These are phyloP conservation scores for Phymorhynchus buccinoides DNA, from an alignment of 1,140 invertebrate genomes.

Conservation along the genomic window DNA sequence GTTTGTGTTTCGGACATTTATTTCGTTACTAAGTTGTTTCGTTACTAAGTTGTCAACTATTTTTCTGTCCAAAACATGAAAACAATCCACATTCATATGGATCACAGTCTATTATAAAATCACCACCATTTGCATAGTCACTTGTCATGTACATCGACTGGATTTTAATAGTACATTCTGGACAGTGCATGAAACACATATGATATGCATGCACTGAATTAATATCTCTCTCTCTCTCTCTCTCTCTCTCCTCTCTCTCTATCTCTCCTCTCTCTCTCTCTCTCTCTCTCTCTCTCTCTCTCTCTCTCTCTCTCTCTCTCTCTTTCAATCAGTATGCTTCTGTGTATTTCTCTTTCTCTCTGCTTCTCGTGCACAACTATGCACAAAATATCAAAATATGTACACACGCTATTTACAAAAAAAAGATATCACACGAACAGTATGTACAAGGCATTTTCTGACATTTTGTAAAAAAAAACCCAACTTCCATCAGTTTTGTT, in stretches of 20 bases:
- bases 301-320: neutral
- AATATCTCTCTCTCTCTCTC: constrained; percentile 8
- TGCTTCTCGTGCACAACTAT: neutral
- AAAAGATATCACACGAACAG: neutral
- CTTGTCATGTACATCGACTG: neutral
- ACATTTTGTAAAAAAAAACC: too few species aligned
- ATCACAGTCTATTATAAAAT: neutral
- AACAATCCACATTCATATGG: neutral
- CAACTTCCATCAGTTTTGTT: too few species aligned
- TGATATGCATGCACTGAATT: neutral
- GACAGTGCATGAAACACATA: neutral
- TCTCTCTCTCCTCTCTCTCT: constrained; percentile 27
- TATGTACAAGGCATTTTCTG: neutral
- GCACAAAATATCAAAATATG: neutral
- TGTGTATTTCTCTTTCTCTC: neutral
- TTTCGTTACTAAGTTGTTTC: too few species aligned
- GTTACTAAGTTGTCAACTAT: too few species aligned
- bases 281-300: neutral
- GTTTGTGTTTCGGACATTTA: neutral
- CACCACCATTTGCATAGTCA: neutral
- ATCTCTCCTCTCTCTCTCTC: neutral
- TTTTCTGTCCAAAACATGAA: neutral
- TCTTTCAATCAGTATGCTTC: too few species aligned
- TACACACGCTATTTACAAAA: neutral
- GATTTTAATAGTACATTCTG: constrained; percentile 5